phyloP scores from a whole-genome alignment of 2,888 invertebrate genomes.

The Ormyrus nitidulus region DNA sequence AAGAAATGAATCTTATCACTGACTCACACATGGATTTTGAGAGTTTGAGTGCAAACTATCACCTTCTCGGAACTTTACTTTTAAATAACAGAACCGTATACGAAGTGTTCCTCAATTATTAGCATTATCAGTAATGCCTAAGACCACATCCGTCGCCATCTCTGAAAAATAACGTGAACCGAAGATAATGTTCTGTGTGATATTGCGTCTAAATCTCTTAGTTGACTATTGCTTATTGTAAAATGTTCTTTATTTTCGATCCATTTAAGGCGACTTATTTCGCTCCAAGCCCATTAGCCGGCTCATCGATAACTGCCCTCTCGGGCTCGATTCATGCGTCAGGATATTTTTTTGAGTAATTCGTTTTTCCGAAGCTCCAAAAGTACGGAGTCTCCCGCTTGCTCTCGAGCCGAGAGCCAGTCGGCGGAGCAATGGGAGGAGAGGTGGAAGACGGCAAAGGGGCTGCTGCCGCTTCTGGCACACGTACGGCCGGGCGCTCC shows the following conservation, averaged over 20 bases:
- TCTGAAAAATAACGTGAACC: neutral
- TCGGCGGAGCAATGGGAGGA: conserved; percentile 55
- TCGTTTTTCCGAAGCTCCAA: conserved; percentile 53
- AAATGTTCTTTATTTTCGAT: neutral
- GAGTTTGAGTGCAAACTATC: conserved; percentile 18
- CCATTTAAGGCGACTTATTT: conserved; percentile 5
- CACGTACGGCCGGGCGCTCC: conserved; percentile 63
- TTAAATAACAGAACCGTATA: conserved; percentile 29
- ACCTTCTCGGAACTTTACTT: conserved; percentile 36
- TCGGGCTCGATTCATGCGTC: conserved; percentile 7
- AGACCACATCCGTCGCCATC: too few relatives aligned
- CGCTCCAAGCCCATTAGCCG: conserved; percentile 24
- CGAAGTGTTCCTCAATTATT: conserved; percentile 17
- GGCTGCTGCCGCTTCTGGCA: conserved; percentile 48
- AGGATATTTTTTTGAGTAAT: conserved; percentile 37
- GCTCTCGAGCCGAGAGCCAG: conserved; percentile 49
- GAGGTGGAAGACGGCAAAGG: conserved; percentile 51
- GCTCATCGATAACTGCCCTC: conserved; percentile 44
- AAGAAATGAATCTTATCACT: conserved; percentile 34
- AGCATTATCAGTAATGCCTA: neutral
- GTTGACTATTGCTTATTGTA: neutral
- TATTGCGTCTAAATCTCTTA: neutral
- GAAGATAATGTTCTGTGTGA: neutral
- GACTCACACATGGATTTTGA: conserved; percentile 38
- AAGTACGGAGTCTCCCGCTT: conserved; percentile 35